Conservation (phyloP, 2,888 invertebrate species). For the Mesoligia furuncula region DNA sequence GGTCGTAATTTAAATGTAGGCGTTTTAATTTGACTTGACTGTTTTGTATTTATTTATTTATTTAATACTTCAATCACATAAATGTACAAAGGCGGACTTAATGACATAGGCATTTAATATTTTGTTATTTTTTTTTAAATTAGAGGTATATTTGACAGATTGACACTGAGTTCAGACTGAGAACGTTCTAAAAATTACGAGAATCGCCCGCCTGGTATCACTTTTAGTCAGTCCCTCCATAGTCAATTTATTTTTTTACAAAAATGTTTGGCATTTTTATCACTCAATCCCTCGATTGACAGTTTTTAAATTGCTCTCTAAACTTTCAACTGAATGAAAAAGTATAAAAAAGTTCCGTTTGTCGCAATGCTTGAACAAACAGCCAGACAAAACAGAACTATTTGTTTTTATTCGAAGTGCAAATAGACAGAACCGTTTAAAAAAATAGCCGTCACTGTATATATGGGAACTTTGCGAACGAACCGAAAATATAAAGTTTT, state of each 20-base stretch:
- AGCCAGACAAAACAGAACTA: slow-evolving; percentile 19
- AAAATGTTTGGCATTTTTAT: slow-evolving; percentile 6
- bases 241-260: not conserved
- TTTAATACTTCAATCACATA: not conserved
- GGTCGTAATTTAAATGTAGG: not conserved
- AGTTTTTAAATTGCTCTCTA: slow-evolving; percentile 42
- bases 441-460: not conserved
- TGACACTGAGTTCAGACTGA: too few species aligned
- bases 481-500: not conserved
- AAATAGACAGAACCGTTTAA: slow-evolving; percentile 21
- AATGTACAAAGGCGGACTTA: not conserved
- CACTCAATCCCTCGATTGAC: slow-evolving; percentile 20
- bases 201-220: too few species aligned
- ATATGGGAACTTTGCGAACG: not conserved
- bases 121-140: too few species aligned
- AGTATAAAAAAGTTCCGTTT: slow-evolving; percentile 13
- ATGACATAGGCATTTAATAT: too few species aligned
- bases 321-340: slow-evolving; percentile 33
- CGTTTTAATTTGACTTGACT: not conserved
- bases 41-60: not conserved
- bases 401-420: slow-evolving; percentile 34
- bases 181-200: too few species aligned
- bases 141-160: too few species aligned
- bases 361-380: slow-evolving; percentile 26
- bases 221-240: not conserved